A percentile compares a stretch with the other conserved stretches of the same genome.
Evolutionary conservation across 2,888 invertebrate species (phyloP).

Genomic region (Eucriotettix oculatus): DNA sequence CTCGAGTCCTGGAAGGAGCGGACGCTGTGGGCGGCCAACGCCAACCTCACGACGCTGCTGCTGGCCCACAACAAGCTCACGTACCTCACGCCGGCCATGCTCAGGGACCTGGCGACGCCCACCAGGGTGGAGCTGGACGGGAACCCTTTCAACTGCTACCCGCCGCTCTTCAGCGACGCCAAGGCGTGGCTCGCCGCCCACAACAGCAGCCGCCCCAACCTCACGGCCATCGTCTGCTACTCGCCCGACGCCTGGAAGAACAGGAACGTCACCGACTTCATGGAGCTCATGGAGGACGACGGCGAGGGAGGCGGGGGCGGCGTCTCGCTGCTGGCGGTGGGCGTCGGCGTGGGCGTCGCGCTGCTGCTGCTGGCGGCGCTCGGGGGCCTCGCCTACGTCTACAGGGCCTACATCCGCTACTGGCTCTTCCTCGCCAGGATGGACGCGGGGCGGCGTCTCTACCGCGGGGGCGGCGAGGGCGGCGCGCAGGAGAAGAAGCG

Average conservation of each 20-base stretch:
- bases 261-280: conserved; percentile 9
- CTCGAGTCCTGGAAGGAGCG: conserved; percentile 34
- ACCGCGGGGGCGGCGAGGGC: conserved; percentile 15
- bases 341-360: not conserved
- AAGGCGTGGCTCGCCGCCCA: conserved; percentile 1
- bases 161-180: conserved; percentile 26
- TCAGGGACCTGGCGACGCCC: conserved; percentile 34
- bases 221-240: conserved; percentile 25
- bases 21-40: conserved; percentile 30
- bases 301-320: not conserved
- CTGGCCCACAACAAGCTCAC: conserved; percentile 37
- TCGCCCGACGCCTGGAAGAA: conserved; percentile 31
- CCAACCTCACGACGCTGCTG: conserved; percentile 25
- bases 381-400: not conserved
- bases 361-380: not conserved
- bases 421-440: conserved; percentile 38
- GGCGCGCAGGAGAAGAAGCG: conserved; percentile 14
- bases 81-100: conserved; percentile 36
- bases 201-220: not conserved
- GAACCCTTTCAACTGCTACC: conserved; percentile 39
- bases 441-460: conserved; percentile 28
- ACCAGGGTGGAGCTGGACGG: conserved; percentile 30
- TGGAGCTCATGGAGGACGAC: not conserved
- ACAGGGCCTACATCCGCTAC: conserved; percentile 28
- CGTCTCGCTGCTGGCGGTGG: not conserved